Evolutionary conservation across 2,113 vertebrate genomes (phyloP), one percentile per base, ranked within the genome.

Genomic region (Siniperca knerii): DNA sequence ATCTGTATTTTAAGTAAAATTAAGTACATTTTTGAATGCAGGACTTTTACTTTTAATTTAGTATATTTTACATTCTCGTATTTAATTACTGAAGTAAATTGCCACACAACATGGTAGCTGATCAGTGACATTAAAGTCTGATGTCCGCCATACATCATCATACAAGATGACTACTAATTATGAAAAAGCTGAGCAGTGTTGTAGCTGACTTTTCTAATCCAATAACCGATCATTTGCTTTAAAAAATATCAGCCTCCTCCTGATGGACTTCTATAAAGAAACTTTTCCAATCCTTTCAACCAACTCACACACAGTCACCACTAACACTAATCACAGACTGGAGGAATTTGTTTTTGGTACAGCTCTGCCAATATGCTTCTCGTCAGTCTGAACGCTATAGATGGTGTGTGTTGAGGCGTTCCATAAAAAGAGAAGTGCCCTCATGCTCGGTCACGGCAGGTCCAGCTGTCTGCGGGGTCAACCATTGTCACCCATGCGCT

Each of bases 391-490:
- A 65, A 15, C 80, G 67, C 66, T 69, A 80, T 64, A 83, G 75
- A 88, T 75, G 81, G 79, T 23, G 61, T 58, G 44, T 52, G 79
- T 67, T 57, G 82, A 85, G 35, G 1, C 18, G 64, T 75, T 85
- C 93, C 88, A 81, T 89, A 92, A 92, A 93, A 93, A 92, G 89
- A 90, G 44, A 81, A 82, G 54, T 55, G 60, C 11, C 88, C 71
- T 87, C 60, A 13, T 46, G 52, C 77, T 55, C 4, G 48, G 60
- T 72, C 61, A 37, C 16, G 11, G 67, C 66, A 46, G 83, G 80
- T 76, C 71, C 92, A 94, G 93, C 93, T 94, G 94, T 92, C 82
- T 21, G 0, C 0, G 0, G 72, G 88, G 81, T 82, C 83, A 77
- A 61, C 76, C 80, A 87, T 87, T 83, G 72, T 86, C 82, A 77